Evolutionary conservation across 1,140 invertebrate genomes (phyloP), one percentile per base, ranked within the genome.

Genomic region (Littorina saxatilis): DNA sequence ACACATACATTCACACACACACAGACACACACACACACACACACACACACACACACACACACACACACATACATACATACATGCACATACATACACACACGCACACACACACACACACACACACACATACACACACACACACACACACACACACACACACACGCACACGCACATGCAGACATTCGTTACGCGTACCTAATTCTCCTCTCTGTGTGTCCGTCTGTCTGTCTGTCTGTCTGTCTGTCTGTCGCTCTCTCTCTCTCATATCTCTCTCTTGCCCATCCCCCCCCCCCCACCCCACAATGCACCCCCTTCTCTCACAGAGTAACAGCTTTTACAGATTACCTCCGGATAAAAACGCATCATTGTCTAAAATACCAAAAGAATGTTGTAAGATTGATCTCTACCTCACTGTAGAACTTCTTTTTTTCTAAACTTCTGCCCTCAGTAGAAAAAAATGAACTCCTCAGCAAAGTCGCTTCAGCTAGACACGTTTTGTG

Each of bases 61-160:
- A 63, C 61, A 32, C 27, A 63, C 61, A 63, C 3, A 63, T 29
- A 63, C 27, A 63, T 27, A 32, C 27, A 63, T 29, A 63, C 27
- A 63, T 15, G 27, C 27, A 15, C 27, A 32, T 29, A 32, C 61
- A 32, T 29, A 63, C 61, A 63, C n/a, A 63, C n/a, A 63, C n/a
- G 32, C 5, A 63, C n/a, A 63, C n/a, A 63, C 27, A 63, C 61
- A 63, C 27, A 63, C 61, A 63, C 27, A 29, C 27, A 63, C 27
- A 63, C 61, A 63, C 27, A 63, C 61, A 63, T 15, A 63, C 61
- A 32, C 27, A 35, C 61, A 63, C 27, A 63, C 27, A 32, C 61
- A 63, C 27, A 63, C 61, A 63, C 27, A 29, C 61, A 63, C 63
- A 68, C 63, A 68, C 63, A 68, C 63, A 68, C 63, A 68, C 63